Conservation (phyloP, 2,888 invertebrate species). For the Mythimna impura region DNA sequence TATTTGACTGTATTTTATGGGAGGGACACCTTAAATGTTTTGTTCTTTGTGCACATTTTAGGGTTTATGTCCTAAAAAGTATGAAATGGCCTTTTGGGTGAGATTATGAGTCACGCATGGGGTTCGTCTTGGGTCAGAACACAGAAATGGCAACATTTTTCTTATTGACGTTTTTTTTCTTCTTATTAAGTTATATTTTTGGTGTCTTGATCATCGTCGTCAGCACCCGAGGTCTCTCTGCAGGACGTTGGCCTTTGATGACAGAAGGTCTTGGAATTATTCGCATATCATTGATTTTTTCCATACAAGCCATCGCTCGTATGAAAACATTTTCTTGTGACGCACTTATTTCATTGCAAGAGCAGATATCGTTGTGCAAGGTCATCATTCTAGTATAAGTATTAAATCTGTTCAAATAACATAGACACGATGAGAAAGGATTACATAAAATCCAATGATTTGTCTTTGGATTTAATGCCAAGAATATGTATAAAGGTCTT, state of each 20-base stretch:
- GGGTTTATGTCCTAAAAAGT: conserved; percentile 50
- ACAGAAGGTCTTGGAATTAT: background rate
- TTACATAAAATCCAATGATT: too few relatives aligned
- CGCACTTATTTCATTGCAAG: too few relatives aligned
- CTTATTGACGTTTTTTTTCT: conserved; percentile 29
- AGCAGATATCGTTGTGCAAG: too few relatives aligned
- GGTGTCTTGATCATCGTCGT: conserved; percentile 27
- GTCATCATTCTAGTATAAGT: too few relatives aligned
- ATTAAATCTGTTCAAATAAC: too few relatives aligned
- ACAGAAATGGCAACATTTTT: conserved; percentile 50
- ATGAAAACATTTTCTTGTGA: too few relatives aligned
- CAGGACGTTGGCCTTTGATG: conserved; percentile 25
- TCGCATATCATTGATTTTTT: background rate
- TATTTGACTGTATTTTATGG: conserved; percentile 63
- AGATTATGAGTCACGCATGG: conserved; percentile 55
- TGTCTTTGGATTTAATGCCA: too few relatives aligned
- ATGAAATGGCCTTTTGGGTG: conserved; percentile 50
- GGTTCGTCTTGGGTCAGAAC: conserved; percentile 35
- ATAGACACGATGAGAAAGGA: too few relatives aligned
- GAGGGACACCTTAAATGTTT: conserved; percentile 49
- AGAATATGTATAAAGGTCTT: too few relatives aligned
- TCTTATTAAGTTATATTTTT: conserved; percentile 32
- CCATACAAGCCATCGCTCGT: background rate
- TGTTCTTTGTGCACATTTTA: conserved; percentile 55
- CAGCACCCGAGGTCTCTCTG: background rate